A percentile compares a stretch with the other conserved stretches of the same genome.
phyloP scores from a whole-genome alignment of 2,888 invertebrate species.

The Scaptomyza cyrtandrae region DNA sequence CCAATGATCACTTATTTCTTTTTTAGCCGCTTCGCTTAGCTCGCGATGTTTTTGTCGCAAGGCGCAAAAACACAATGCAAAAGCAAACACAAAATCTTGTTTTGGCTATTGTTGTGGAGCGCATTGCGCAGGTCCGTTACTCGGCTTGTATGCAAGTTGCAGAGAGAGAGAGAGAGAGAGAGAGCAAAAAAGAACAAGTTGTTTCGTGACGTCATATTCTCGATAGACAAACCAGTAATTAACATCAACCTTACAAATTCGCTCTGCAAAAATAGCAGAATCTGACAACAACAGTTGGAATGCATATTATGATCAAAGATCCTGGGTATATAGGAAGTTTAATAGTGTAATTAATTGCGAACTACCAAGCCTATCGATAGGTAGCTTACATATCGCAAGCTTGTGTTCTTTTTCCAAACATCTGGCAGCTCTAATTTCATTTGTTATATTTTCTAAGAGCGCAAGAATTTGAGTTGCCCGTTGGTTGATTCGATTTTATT shows the following conservation, averaged over 20 bases:
- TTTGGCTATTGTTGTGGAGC: constrained; percentile 51
- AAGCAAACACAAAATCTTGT: constrained; percentile 51
- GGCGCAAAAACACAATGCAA: constrained; percentile 60
- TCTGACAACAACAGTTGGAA: neutral
- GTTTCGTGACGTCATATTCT: constrained; percentile 24
- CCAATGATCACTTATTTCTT: constrained; percentile 5
- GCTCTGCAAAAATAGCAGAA: neutral
- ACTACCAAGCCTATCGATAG: constrained; percentile 13
- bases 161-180: constrained; percentile 7
- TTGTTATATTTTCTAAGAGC: neutral
- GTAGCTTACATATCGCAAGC: neutral
- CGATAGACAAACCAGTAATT: neutral
- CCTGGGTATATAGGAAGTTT: fast-evolving
- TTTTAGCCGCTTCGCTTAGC: constrained; percentile 20
- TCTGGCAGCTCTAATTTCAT: constrained; percentile 25
- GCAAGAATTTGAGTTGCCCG: neutral
- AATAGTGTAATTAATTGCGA: neutral
- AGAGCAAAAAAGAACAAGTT: constrained; percentile 2
- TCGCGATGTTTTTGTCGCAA: constrained; percentile 49
- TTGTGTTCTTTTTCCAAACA: constrained; percentile 3
- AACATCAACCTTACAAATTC: too few species aligned
- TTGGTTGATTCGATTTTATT: neutral
- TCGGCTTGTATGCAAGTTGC: constrained; percentile 15
- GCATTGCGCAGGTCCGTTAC: constrained; percentile 54
- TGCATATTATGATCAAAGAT: neutral